Evolutionary conservation across 2,797 vertebrate genomes (phyloP).

Genomic region (Chelonia mydas): DNA sequence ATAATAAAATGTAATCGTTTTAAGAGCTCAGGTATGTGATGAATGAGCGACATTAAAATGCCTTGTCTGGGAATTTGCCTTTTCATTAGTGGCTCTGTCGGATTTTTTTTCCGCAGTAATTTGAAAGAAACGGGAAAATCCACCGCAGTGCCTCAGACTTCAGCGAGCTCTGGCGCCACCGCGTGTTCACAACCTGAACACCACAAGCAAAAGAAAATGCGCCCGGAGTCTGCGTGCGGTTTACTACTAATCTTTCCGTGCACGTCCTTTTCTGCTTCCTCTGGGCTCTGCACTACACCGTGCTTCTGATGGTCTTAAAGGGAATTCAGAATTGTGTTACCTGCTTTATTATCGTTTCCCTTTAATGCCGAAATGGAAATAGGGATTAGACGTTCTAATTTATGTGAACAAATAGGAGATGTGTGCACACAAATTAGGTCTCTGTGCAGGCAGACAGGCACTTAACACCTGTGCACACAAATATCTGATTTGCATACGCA

Average conservation of each 20-base stretch:
- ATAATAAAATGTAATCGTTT: conserved; percentile 2
- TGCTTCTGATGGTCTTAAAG: background rate
- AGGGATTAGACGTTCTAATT: background rate
- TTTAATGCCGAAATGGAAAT: background rate
- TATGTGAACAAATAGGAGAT: background rate
- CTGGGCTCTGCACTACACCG: background rate
- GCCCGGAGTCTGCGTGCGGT: background rate
- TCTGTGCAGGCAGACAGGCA: background rate
- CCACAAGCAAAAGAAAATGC: background rate
- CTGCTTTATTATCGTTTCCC: background rate
- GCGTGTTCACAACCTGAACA: conserved; percentile 38
- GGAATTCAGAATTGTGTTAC: background rate
- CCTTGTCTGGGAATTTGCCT: conserved; percentile 65
- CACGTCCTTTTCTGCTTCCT: background rate
- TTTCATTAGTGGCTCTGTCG: conserved; percentile 56
- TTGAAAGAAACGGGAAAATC: conserved; percentile 71
- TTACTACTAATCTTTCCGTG: background rate
- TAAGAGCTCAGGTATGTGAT: conserved; percentile 14
- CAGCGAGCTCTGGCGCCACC: conserved; percentile 79
- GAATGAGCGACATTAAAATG: conserved; percentile 45
- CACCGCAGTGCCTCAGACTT: conserved; percentile 77
- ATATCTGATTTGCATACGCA: fast-evolving
- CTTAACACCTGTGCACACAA: background rate
- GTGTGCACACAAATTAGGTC: background rate
- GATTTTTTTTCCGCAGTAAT: conserved; percentile 78